A percentile compares a stretch with the other conserved stretches of the same genome.
These are phyloP conservation scores for Eospalax fontanierii DNA, from an alignment of 2,797 vertebrate genomes.

Conservation along the genomic window DNA sequence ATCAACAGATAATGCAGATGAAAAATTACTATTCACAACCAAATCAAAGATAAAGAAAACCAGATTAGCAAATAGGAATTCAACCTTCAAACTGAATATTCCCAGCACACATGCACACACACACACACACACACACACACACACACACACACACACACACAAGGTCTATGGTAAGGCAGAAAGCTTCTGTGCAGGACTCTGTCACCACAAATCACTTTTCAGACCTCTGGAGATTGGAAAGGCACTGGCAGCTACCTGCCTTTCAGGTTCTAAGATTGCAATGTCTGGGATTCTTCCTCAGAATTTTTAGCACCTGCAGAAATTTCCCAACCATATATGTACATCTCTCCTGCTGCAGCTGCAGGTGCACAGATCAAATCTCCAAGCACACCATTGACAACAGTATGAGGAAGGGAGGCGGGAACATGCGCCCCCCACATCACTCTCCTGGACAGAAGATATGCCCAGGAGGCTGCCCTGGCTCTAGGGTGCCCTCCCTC, in stretches of 20 bases:
- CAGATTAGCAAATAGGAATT: not conserved
- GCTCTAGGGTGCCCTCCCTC: fast-evolving
- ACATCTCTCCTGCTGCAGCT: not conserved
- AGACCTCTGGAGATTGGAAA: not conserved
- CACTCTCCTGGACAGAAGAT: not conserved
- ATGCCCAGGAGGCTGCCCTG: not conserved
- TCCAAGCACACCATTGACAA: not conserved
- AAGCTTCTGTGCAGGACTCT: not conserved
- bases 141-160: too few species aligned
- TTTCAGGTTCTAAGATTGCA: not conserved
- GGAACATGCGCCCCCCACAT: fast-evolving
- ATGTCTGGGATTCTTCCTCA: not conserved
- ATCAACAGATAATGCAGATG: not conserved
- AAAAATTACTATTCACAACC: not conserved
- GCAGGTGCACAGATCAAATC: not conserved
- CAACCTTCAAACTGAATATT: slow-evolving; percentile 24
- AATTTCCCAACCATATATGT: not conserved
- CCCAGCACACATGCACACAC: not conserved
- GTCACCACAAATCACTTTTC: not conserved
- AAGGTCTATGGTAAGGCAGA: not conserved
- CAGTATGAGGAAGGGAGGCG: fast-evolving
- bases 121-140: not conserved
- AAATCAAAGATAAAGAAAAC: not conserved
- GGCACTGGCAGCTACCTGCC: not conserved
- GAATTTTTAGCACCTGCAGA: not conserved